Conservation (phyloP, 2,797 vertebrate species). For the Hozukius guyotensis region DNA sequence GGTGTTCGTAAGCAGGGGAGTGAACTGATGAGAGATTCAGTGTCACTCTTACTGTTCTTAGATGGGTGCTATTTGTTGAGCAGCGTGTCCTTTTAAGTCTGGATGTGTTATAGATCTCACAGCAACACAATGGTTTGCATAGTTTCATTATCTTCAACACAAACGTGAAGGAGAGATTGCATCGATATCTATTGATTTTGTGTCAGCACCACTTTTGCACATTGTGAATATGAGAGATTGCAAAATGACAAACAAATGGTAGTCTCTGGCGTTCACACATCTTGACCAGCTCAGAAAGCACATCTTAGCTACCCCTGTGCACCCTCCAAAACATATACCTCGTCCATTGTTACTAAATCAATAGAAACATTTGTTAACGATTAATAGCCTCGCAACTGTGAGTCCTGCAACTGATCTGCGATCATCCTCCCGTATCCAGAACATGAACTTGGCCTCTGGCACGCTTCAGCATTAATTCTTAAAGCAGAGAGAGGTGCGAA, state of each 20-base stretch:
- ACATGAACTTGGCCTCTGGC: slow-evolving; percentile 23
- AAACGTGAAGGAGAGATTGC: background rate
- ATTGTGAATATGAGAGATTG: background rate
- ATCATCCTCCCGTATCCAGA: slow-evolving; percentile 3
- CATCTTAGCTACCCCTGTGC: background rate
- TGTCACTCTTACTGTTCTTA: slow-evolving; percentile 30
- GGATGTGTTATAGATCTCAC: background rate
- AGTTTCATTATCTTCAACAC: slow-evolving; percentile 3
- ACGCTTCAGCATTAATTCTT: slow-evolving; percentile 6
- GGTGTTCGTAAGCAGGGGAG: slow-evolving; percentile 20
- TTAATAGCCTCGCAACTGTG: background rate
- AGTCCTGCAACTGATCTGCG: slow-evolving; percentile 16
- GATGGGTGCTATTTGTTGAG: slow-evolving; percentile 3
- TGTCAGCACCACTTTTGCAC: background rate
- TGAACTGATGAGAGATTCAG: slow-evolving; percentile 26
- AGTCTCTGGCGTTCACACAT: background rate
- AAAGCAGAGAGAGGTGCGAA: slow-evolving; percentile 1
- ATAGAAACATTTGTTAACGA: slow-evolving; percentile 2
- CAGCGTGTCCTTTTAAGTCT: background rate
- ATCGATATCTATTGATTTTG: slow-evolving; percentile 5
- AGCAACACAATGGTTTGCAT: background rate
- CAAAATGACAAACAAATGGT: background rate
- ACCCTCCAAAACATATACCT: background rate
- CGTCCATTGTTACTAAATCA: slow-evolving; percentile 1
- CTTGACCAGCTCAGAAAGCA: background rate